Percentiles rank a stretch among this genome's conserved stretches.
Evolutionary conservation across 2,113 vertebrate genomes (phyloP).

Genomic region (Tyto alba): DNA sequence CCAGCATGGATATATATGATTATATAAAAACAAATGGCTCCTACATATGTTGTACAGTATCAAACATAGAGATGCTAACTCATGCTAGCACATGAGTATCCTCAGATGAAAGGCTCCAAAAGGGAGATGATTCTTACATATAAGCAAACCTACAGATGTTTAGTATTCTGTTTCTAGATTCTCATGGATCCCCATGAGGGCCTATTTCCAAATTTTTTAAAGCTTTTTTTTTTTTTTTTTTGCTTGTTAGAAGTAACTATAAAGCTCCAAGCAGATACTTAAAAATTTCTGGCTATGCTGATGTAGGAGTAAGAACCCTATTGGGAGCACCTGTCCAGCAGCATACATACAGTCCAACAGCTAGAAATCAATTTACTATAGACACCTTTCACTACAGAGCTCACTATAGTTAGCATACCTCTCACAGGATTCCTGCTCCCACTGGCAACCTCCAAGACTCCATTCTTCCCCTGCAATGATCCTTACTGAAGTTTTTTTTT

Average conservation of each 20-base stretch:
- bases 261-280: background rate
- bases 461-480: background rate
- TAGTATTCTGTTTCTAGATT: background rate
- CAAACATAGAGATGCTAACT: background rate
- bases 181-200: background rate
- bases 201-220: background rate
- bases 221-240: background rate
- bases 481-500: background rate
- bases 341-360: background rate
- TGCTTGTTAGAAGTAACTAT: background rate
- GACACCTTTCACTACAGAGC: background rate
- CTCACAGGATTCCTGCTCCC: background rate
- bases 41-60: background rate
- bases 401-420: background rate
- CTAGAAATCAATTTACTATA: background rate
- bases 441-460: background rate
- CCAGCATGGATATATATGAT: background rate
- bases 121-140: background rate
- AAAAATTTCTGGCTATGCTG: background rate
- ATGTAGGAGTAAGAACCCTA: background rate
- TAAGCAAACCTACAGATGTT: background rate
- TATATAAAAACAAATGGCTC: background rate
- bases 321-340: background rate
- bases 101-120: background rate
- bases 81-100: background rate